phyloP scores from a whole-genome alignment of 2,797 vertebrate genomes.

The Chromobotia macracanthus region DNA sequence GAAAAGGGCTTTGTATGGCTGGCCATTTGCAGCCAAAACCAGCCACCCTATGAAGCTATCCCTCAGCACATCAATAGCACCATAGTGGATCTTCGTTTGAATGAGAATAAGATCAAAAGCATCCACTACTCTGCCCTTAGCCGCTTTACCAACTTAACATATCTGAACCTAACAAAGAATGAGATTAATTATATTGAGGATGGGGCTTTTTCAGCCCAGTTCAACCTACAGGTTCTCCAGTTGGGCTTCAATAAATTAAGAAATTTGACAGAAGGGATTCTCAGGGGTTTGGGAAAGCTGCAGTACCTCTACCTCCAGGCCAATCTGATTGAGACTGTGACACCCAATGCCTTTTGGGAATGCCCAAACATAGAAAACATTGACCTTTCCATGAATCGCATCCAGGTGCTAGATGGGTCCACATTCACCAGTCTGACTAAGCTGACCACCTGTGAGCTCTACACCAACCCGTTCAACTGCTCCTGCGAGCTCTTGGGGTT shows the following conservation, averaged over 20 bases:
- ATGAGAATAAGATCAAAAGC: slow-evolving; percentile 98
- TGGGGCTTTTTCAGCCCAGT: slow-evolving; percentile 97
- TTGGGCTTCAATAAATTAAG: slow-evolving; percentile 97
- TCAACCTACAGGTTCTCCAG: slow-evolving; percentile 97
- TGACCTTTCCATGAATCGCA: slow-evolving; percentile 98
- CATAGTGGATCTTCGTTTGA: slow-evolving; percentile 96
- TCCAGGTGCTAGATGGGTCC: slow-evolving; percentile 92
- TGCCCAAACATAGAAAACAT: slow-evolving; percentile 98
- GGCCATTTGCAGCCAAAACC: slow-evolving; percentile 99
- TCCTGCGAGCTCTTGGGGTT: slow-evolving; percentile 95
- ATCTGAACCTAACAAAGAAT: slow-evolving; percentile 99
- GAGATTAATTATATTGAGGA: slow-evolving; percentile 98
- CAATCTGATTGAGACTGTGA: slow-evolving; percentile 97
- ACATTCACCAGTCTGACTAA: slow-evolving; percentile 90
- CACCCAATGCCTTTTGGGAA: slow-evolving; percentile 98
- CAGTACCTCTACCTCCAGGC: slow-evolving; percentile 99
- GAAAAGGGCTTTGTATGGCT: slow-evolving; percentile 99
- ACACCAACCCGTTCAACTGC: slow-evolving; percentile 98
- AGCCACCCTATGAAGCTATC: slow-evolving; percentile 98
- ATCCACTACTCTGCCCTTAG: slow-evolving; percentile 96
- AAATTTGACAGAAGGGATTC: slow-evolving; percentile 94
- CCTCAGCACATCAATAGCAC: slow-evolving; percentile 99
- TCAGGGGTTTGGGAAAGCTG: slow-evolving; percentile 95
- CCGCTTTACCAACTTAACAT: slow-evolving; percentile 98
- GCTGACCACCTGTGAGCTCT: slow-evolving; percentile 95